Evolutionary conservation across 2,888 invertebrate genomes (phyloP), one percentile per base, ranked within the genome.

Genomic region (Arge pagana): DNA sequence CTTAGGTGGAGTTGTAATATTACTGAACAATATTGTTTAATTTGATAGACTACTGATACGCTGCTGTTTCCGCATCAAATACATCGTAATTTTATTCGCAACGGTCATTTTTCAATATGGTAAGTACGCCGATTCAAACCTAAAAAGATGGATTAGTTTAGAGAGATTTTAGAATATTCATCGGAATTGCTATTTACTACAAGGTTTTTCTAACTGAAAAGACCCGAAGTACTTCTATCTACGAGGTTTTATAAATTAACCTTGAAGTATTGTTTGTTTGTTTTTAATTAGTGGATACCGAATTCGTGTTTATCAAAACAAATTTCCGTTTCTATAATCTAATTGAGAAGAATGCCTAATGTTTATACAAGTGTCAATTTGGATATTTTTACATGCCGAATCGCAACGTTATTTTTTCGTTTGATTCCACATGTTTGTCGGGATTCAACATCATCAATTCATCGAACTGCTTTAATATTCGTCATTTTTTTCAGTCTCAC

Each of bases 401-500:
- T n/a, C 8, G 28, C 28, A 26, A 26, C 10, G n/a, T 8, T 8
- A 26, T 8, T 10, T 3, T 26, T 26, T 26, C n/a, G n/a, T 26
- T 26, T 26, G 8, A n/a, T 10, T 26, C 8, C 2, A 10, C 28
- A 26, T n/a, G 28, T 26, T 3, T 10, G 10, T 10, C 2, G n/a
- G 2, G 8, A 2, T 26, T 26, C n/a, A 3, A 8, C 2, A 10
- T 26, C 8, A 26, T 26, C 28, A 26, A 10, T 26, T 26, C n/a
- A 10, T n/a, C 4, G n/a, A 8, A 26, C 28, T 26, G 10, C 8
- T 3, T 3, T 26, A 37, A 10, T 21, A 11, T 15, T 75, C 75
- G 72, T 55, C 55, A 53, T 68, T 67, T 65, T 66, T 80, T 85
- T 56, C 76, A 89, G 96, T 89, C 94, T n/a, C 97, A 99, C 80